phyloP scores from a whole-genome alignment of 2,888 invertebrate genomes.

The Xiphydria camelus region DNA sequence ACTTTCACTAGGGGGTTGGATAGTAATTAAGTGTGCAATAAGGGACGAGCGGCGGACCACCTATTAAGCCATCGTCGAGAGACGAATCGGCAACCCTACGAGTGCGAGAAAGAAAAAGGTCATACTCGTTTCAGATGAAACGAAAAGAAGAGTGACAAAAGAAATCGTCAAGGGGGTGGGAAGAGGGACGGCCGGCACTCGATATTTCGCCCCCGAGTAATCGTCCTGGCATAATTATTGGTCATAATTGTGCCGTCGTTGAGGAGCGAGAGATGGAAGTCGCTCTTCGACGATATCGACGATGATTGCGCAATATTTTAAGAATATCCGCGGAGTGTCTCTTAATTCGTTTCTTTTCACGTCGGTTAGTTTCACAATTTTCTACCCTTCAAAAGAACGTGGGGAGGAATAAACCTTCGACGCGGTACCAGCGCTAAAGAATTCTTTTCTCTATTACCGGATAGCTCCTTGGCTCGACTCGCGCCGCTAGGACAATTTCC shows the following conservation, averaged over 20 bases:
- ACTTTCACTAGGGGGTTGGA: too few relatives aligned
- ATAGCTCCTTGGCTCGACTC: too few relatives aligned
- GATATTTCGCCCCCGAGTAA: slow-evolving; percentile 42
- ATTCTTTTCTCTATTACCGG: too few relatives aligned
- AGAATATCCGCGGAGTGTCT: too few relatives aligned
- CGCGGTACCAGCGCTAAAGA: too few relatives aligned
- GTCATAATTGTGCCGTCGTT: slow-evolving; percentile 36
- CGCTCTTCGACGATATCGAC: not conserved
- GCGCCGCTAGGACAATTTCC: not conserved
- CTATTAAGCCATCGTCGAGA: slow-evolving; percentile 53
- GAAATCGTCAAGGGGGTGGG: slow-evolving; percentile 49
- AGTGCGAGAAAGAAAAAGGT: slow-evolving; percentile 38
- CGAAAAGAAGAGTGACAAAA: slow-evolving; percentile 48
- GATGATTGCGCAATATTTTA: too few relatives aligned
- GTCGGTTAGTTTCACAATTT: too few relatives aligned
- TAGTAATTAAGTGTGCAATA: slow-evolving; percentile 58
- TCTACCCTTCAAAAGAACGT: too few relatives aligned
- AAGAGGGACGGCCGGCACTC: slow-evolving; percentile 20
- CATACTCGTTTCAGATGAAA: slow-evolving; percentile 53
- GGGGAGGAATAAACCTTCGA: too few relatives aligned
- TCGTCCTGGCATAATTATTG: slow-evolving; percentile 50
- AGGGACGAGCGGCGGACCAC: slow-evolving; percentile 53
- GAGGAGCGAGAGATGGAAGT: slow-evolving; percentile 18
- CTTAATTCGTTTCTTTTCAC: too few relatives aligned
- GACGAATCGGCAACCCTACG: slow-evolving; percentile 48